Evolutionary conservation across 1,140 invertebrate species (phyloP).

Genomic region (Drosophila seguyi): DNA sequence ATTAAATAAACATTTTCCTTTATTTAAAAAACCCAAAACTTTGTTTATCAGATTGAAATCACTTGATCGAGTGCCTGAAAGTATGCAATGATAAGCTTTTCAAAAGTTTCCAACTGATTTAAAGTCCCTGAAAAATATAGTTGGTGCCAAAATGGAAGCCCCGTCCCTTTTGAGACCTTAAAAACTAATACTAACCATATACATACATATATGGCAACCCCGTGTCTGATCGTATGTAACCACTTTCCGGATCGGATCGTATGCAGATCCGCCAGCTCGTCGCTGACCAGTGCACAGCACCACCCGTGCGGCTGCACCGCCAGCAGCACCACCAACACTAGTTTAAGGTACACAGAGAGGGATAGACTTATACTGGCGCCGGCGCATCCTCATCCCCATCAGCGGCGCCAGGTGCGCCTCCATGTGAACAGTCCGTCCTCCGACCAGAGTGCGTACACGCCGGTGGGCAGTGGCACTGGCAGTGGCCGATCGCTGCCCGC

Average conservation of each 20-base stretch:
- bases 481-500: slow-evolving; percentile 31
- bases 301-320: slow-evolving; percentile 53
- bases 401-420: slow-evolving; percentile 70
- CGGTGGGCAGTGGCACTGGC: slow-evolving; percentile 63
- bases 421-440: slow-evolving; percentile 77
- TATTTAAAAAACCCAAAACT: neutral
- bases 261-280: slow-evolving; percentile 76
- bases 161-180: neutral
- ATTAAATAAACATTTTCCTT: no score
- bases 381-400: slow-evolving; percentile 37
- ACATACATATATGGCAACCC: slow-evolving; percentile 1
- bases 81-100: neutral
- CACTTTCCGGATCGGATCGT: slow-evolving; percentile 14
- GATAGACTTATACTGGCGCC: slow-evolving; percentile 78
- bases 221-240: slow-evolving; percentile 19
- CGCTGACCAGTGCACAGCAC: slow-evolving; percentile 69
- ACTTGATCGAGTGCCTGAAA: neutral
- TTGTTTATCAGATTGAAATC: neutral
- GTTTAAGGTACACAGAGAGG: slow-evolving; percentile 80
- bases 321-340: slow-evolving; percentile 46
- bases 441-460: slow-evolving; percentile 59
- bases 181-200: neutral
- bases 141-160: neutral
- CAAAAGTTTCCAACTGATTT: neutral
- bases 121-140: neutral